These are phyloP conservation scores for Sclerurus mexicanus DNA, from an alignment of 2,113 vertebrate species.

Conservation along the genomic window DNA sequence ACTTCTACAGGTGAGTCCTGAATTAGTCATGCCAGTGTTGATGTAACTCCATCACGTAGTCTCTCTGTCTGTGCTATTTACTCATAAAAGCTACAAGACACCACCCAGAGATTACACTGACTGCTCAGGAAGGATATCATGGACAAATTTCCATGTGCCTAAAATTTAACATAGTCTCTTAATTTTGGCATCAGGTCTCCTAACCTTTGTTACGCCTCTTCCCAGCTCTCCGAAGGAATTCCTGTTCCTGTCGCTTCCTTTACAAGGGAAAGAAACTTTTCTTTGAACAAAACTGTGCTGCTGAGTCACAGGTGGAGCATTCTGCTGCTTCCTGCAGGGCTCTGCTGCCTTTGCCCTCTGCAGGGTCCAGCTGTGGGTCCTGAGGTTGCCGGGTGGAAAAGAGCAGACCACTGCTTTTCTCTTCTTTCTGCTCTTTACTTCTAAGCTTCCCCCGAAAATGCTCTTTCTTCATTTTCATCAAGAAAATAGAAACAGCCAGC, in stretches of 20 bases:
- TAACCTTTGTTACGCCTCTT: background rate
- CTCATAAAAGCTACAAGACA: background rate
- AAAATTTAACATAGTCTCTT: background rate
- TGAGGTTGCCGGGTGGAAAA: fast-evolving
- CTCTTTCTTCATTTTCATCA: background rate
- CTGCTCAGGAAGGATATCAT: background rate
- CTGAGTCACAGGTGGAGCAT: background rate
- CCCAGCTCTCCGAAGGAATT: background rate
- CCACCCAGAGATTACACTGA: background rate
- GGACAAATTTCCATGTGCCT: background rate
- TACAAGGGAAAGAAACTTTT: background rate
- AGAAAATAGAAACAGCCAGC: background rate
- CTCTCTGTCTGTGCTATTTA: background rate
- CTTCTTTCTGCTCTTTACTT: background rate
- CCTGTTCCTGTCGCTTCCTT: background rate
- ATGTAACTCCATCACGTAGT: background rate
- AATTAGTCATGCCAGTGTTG: background rate
- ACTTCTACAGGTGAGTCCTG: background rate
- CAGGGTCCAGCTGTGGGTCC: background rate
- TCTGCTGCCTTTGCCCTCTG: fast-evolving
- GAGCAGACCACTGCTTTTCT: background rate
- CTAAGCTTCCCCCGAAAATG: background rate
- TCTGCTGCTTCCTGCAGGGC: background rate
- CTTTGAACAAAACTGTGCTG: background rate
- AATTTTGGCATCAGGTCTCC: background rate